A percentile compares a stretch with the other conserved stretches of the same genome.
Evolutionary conservation across 2,113 vertebrate genomes (phyloP).

Genomic region (Clarias magur): DNA sequence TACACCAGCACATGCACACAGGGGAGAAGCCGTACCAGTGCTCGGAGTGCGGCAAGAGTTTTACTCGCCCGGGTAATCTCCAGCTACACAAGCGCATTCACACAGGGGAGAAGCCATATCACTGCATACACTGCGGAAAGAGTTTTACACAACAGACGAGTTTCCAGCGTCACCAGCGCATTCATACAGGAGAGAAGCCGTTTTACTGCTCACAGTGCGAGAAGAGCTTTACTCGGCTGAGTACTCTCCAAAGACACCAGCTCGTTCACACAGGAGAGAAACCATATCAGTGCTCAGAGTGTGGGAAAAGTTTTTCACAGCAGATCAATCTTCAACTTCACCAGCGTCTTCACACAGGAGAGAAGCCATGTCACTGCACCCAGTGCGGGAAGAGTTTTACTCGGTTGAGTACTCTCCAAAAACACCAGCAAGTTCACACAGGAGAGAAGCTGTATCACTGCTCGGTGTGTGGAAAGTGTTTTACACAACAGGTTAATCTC

Average conservation of each 20-base stretch:
- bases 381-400: slow-evolving; percentile 17
- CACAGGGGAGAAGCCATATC: slow-evolving; percentile 6
- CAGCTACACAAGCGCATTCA: slow-evolving; percentile 18
- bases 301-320: slow-evolving; percentile 4
- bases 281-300: slow-evolving; percentile 5
- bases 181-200: slow-evolving; percentile 4
- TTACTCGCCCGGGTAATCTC: slow-evolving; percentile 1
- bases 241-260: slow-evolving; percentile 5
- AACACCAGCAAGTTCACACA: slow-evolving; percentile 5
- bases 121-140: not conserved
- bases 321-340: slow-evolving; percentile 1
- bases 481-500: slow-evolving; percentile 1
- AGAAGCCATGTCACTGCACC: not conserved
- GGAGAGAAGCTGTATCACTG: slow-evolving; percentile 39
- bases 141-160: slow-evolving; percentile 11
- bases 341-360: slow-evolving; percentile 8
- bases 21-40: slow-evolving; percentile 15
- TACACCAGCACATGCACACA: slow-evolving; percentile 14
- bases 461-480: slow-evolving; percentile 31
- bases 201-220: slow-evolving; percentile 10
- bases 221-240: slow-evolving; percentile 3
- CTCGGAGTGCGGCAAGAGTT: slow-evolving; percentile 2
- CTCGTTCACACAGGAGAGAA: slow-evolving; percentile 14
- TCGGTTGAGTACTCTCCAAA: not conserved
- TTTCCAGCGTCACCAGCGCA: slow-evolving; percentile 14